phyloP scores from a whole-genome alignment of 2,113 vertebrate species.

The Hemibagrus wyckioides region DNA sequence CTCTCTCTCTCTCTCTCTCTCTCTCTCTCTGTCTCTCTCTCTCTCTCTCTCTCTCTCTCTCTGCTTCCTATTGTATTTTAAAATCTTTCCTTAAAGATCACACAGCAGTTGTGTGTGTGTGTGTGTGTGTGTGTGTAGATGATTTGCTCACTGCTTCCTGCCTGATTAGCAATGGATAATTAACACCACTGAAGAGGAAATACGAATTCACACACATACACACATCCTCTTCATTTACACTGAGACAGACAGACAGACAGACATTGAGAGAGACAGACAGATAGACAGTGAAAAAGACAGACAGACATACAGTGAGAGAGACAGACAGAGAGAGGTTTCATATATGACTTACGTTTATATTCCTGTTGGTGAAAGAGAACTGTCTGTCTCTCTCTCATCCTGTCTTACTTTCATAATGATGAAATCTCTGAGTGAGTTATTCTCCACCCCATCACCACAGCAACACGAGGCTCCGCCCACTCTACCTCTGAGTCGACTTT shows the following conservation, averaged over 20 bases:
- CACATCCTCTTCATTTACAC: not conserved
- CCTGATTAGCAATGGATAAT: not conserved
- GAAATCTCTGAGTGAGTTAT: not conserved
- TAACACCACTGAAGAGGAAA: not conserved
- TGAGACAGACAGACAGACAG: conserved; percentile 44
- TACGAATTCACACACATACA: not conserved
- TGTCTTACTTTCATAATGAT: not conserved
- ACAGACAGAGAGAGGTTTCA: not conserved
- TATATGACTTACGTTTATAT: not conserved
- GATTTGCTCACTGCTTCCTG: conserved; percentile 3
- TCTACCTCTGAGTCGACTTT: not conserved
- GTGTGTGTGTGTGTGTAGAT: not conserved
- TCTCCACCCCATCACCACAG: not conserved
- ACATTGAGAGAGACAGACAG: conserved; percentile 32
- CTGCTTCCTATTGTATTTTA: not conserved
- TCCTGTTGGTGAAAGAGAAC: not conserved
- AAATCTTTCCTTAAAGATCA: not conserved
- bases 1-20: not conserved
- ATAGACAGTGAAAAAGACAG: not conserved
- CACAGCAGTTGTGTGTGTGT: not conserved
- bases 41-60: too few relatives aligned
- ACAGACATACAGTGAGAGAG: conserved; percentile 33
- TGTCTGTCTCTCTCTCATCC: not conserved
- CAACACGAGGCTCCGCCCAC: conserved; percentile 1
- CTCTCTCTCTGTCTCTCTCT: not conserved